Conservation (phyloP, 2,797 vertebrate genomes). For the Amblyraja radiata region DNA sequence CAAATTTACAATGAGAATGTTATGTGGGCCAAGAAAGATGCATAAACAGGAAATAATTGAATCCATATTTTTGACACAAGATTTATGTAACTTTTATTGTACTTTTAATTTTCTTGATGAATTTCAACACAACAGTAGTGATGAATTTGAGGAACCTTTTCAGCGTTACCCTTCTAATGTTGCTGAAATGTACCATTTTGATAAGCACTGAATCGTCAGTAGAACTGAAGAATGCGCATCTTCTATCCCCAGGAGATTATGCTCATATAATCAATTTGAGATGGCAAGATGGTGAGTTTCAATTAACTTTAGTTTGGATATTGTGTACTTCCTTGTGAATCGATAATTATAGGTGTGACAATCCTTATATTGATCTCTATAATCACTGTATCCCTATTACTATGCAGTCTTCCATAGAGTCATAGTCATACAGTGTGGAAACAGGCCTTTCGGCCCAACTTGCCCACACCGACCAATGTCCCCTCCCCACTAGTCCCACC, state of each 20-base stretch:
- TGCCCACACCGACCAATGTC: no score
- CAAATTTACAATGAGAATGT: not conserved
- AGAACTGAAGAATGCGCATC: conserved; percentile 59
- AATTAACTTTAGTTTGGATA: not conserved
- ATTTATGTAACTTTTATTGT: not conserved
- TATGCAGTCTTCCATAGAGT: no score
- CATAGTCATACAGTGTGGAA: no score
- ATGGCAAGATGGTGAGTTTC: conserved; percentile 60
- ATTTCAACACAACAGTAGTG: not conserved
- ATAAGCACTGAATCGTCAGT: conserved; percentile 50
- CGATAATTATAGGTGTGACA: not conserved
- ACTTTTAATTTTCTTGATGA: not conserved
- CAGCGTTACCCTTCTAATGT: conserved; percentile 42
- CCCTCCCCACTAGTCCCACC: no score
- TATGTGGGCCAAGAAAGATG: not conserved
- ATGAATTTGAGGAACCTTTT: conserved; percentile 36
- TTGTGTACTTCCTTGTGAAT: not conserved
- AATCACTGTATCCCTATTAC: not conserved
- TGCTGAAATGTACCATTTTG: conserved; percentile 46
- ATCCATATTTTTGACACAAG: not conserved
- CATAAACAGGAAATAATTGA: not conserved
- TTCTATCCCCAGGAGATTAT: conserved; percentile 58
- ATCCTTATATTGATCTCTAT: not conserved
- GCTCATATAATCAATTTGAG: conserved; percentile 59
- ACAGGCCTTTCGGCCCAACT: no score